Percentiles rank a stretch among this genome's conserved stretches.
Conservation (phyloP, 1,140 invertebrate genomes). For the Liolophura sinensis region DNA sequence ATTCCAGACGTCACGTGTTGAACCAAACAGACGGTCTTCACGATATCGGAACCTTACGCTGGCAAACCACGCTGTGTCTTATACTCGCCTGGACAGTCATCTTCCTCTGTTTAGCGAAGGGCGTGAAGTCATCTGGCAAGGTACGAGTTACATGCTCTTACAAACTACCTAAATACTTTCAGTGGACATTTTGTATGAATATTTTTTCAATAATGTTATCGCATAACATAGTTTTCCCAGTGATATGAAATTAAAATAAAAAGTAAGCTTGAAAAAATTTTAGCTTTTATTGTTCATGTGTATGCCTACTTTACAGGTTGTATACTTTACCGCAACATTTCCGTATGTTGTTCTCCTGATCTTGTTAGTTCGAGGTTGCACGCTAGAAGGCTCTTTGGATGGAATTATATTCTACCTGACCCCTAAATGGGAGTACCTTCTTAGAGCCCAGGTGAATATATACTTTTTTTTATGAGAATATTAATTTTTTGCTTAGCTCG, state of each 20-base stretch:
- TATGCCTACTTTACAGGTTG: slow-evolving; percentile 61
- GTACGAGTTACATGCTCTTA: slow-evolving; percentile 20
- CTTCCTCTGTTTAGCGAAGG: slow-evolving; percentile 47
- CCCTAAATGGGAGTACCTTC: slow-evolving; percentile 63
- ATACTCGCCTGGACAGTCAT: slow-evolving; percentile 48
- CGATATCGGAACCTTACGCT: slow-evolving; percentile 41
- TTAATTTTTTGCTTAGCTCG: too few relatives aligned
- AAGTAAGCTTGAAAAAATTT: too few relatives aligned
- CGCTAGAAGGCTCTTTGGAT: slow-evolving; percentile 26
- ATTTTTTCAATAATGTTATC: too few relatives aligned
- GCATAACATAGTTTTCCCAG: too few relatives aligned
- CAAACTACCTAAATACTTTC: too few relatives aligned
- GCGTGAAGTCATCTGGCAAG: slow-evolving; percentile 52
- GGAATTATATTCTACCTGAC: slow-evolving; percentile 71
- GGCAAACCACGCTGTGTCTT: slow-evolving; percentile 46
- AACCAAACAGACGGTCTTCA: slow-evolving; percentile 47
- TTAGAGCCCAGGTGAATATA: slow-evolving; percentile 22
- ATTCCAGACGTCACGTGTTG: slow-evolving; percentile 42
- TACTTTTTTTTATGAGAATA: too few relatives aligned
- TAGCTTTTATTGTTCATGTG: too few relatives aligned
- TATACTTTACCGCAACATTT: slow-evolving; percentile 76
- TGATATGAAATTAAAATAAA: too few relatives aligned
- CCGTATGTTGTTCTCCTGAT: slow-evolving; percentile 58
- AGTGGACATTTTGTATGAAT: too few relatives aligned
- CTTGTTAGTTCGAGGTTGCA: slow-evolving; percentile 55